Base-by-base conservation (phyloP, 2,113 vertebrate species). In the Junco hyemalis region DNA sequence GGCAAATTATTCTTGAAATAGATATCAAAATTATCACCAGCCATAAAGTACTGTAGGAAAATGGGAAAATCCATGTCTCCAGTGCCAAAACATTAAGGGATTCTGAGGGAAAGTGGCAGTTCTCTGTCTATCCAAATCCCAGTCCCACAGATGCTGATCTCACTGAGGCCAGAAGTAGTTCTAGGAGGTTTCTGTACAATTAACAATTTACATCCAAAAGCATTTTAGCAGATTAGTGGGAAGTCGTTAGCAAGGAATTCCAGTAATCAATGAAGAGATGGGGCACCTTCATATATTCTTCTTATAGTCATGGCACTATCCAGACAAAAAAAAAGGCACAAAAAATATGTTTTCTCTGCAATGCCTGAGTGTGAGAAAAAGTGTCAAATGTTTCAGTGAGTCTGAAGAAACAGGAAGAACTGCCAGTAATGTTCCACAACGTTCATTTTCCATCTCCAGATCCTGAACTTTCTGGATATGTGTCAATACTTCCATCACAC, bases 341-440 rank as follows among this genome's bases (percentile, higher is more conserved):
- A 76, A 92, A 61, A 48, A 33, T 1, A 10, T 48, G 17, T 33
- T 76, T 85, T 26, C 8, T 38, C 38, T 66, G 38, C 26, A 61
- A 36, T 35, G 5, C 33, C 24, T 57, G 29, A 44, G 28, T 35
- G 51, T n/a, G n/a, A 15, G n/a, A 3, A 76, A 69, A 86, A 48
- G 5, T 14, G 26, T 47, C 40, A 61, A 64, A 38, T 54, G 8
- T 50, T 87, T 79, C 23, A 72, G 5, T 17, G 7, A 3, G 6
- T 19, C 19, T 85, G 31, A 90, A 72, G 66, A 85, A 92, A 35
- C 28, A 53, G 33, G 42, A 87, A 38, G 8, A 85, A 53, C 17
- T 4, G 2, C 18, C 42, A 40, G 28, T 9, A 81, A 54, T 1
- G 0, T 25, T 82, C 53, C 61, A 25, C 40, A n/a, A 29, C 0